Base-by-base conservation (phyloP, 2,888 invertebrate genomes). In the Drosophila siamana region DNA sequence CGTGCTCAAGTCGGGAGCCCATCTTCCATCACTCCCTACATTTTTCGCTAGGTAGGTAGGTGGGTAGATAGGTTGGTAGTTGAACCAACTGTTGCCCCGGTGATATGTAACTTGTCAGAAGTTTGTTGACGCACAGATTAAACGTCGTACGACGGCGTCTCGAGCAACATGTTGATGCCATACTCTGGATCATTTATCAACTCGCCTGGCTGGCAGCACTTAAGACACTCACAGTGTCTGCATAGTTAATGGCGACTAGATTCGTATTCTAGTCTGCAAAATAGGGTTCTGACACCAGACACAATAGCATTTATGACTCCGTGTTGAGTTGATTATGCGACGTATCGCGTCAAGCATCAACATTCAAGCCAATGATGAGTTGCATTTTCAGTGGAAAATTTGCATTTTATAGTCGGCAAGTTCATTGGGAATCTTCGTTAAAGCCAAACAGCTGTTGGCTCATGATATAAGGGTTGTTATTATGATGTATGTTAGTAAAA, bases 51-150 rank as follows among this genome's bases (percentile, higher is more conserved):
- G n/a, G n/a, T n/a, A n/a, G n/a, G n/a, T n/a, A n/a, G n/a, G n/a
- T n/a, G n/a, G n/a, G n/a, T n/a, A n/a, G n/a, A n/a, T n/a, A n/a
- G n/a, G 13, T 51, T 22, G 28, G 19, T 30, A 41, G 41, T 41
- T 9, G 19, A 54, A 83, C 83, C 86, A 86, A 83, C 83, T 83
- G 83, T 86, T 83, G 83, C 80, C 78, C 54, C 38, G 66, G 76
- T 82, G 80, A 80, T 78, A 66, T 78, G 80, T 86, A 77, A 86
- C 82, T 83, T 88, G 80, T 88, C 89, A 88, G 70, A 88, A 89
- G 78, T 88, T 88, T 76, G 80, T 69, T 86, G 86, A 83, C 86
- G 73, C 73, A 75, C 85, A 81, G 79, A 75, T 86, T 86, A 86
- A 81, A 33, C 33, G 33, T 33, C 33, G 33, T 33, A n/a, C 33